Evolutionary conservation across 1,140 invertebrate species (phyloP).

Genomic region (Eriosoma lanigerum): DNA sequence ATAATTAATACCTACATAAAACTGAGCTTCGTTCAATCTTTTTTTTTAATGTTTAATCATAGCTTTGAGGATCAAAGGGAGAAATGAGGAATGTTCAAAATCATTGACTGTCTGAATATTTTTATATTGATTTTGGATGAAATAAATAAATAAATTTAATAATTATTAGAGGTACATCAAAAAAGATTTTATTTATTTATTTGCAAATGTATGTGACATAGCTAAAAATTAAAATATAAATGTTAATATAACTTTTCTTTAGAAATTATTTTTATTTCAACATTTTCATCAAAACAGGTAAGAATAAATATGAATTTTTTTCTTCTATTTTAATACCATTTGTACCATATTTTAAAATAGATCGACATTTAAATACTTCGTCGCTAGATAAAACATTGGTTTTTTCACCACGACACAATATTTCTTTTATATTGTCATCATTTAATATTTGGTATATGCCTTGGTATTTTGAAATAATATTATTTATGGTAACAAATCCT

Average conservation of each 20-base stretch:
- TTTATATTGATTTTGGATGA: no score
- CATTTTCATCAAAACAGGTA: not conserved
- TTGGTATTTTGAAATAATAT: not conserved
- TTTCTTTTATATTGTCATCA: not conserved
- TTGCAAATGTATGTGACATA: not conserved
- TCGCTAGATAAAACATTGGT: slow-evolving; percentile 3
- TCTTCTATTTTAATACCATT: not conserved
- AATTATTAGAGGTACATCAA: no score
- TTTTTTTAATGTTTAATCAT: no score
- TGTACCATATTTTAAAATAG: slow-evolving; percentile 17
- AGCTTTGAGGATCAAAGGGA: no score
- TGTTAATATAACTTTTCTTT: not conserved
- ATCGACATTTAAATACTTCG: slow-evolving; percentile 2
- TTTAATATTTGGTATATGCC: not conserved
- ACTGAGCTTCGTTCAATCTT: no score
- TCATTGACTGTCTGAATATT: no score
- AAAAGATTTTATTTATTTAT: not conserved
- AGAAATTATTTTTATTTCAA: slow-evolving; percentile 6
- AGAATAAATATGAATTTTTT: slow-evolving; percentile 4
- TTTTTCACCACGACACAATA: not conserved
- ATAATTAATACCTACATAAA: no score
- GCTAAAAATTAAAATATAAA: not conserved
- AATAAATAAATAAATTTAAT: no score
- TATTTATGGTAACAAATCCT: slow-evolving; percentile 11
- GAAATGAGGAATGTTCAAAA: no score